Evolutionary conservation across 2,797 vertebrate species (phyloP), one percentile per base, ranked within the genome.

Genomic region (Rhabdophis nuchalis): DNA sequence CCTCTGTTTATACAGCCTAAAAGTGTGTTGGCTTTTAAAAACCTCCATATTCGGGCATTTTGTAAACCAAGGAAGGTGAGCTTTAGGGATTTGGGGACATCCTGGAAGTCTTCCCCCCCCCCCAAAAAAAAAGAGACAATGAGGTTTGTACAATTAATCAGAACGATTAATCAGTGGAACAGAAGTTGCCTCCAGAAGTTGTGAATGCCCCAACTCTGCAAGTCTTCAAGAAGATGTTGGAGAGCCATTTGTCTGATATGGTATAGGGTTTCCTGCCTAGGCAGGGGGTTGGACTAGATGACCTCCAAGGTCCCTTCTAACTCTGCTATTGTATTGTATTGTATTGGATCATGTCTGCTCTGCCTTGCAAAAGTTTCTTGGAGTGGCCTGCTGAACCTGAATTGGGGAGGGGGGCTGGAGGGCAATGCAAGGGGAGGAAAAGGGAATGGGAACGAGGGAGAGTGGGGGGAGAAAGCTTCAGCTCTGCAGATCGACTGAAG

Each of bases 321-420:
- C n/a, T n/a, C n/a, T n/a, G n/a, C n/a, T n/a, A n/a, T n/a, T n/a
- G n/a, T n/a, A n/a, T n/a, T n/a, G n/a, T n/a, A n/a, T n/a, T n/a
- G n/a, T n/a, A n/a, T n/a, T n/a, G 12, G 7, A 10, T 20, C 0
- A 14, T 54, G 50, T 29, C 27, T 46, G 4, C 14, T 4, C 3
- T 29, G 52, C 29, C 29, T n/a, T n/a, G 2, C 13, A 20, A 9
- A 13, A 61, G 7, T 29, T 27, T 90, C 89, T 94, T 95, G 2
- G 0, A 61, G 91, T 91, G 14, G 58, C 25, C 18, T 88, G 41
- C 72, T 87, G 72, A 29, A 86, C 94, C 96, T 95, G 96, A 95
- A 96, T 96, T 96, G 96, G 96, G 97, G 97, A 95, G 97, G 96
- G 77, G 95, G 96, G 96, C 97, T 96, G 94, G 95, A 96, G 96